phyloP scores from a whole-genome alignment of 35 echinoderm and acorn worm species.

The Ophiothrix spiculata region DNA sequence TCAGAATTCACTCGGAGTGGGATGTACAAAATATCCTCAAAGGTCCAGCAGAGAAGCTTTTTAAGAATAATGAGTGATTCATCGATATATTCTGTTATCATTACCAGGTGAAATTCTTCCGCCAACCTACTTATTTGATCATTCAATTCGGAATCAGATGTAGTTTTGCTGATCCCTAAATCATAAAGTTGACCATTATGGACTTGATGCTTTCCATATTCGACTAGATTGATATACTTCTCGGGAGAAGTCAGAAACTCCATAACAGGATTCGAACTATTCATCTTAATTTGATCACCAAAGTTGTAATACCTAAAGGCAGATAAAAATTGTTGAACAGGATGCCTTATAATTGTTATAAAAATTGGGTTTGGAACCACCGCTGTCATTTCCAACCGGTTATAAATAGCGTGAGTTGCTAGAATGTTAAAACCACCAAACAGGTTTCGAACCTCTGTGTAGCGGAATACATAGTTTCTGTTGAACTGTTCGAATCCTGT shows the following conservation, averaged over 20 bases:
- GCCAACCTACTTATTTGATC: conserved; percentile 25
- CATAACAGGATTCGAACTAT: conserved; percentile 12
- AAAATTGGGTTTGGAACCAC: conserved; percentile 49
- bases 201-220: conserved; percentile 45
- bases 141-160: not conserved
- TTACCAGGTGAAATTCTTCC: conserved; percentile 42
- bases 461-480: not conserved
- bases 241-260: conserved; percentile 49
- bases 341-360: conserved; percentile 54
- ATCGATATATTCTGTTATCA: conserved; percentile 53
- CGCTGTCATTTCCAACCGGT: conserved; percentile 35
- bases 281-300: not conserved
- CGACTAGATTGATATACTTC: conserved; percentile 26
- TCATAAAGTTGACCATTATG: conserved; percentile 71
- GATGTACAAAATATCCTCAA: conserved; percentile 42
- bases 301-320: conserved; percentile 71
- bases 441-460: not conserved
- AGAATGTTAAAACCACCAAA: conserved; percentile 35
- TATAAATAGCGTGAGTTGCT: conserved; percentile 46
- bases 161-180: conserved; percentile 32
- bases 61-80: conserved; percentile 46
- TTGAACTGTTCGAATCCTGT: conserved; percentile 8
- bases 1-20: not conserved
- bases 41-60: conserved; percentile 40
- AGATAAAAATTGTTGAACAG: conserved; percentile 63